These are phyloP conservation scores for Tetraneura akinire DNA, from an alignment of 1,140 invertebrate genomes.

Conservation along the genomic window DNA sequence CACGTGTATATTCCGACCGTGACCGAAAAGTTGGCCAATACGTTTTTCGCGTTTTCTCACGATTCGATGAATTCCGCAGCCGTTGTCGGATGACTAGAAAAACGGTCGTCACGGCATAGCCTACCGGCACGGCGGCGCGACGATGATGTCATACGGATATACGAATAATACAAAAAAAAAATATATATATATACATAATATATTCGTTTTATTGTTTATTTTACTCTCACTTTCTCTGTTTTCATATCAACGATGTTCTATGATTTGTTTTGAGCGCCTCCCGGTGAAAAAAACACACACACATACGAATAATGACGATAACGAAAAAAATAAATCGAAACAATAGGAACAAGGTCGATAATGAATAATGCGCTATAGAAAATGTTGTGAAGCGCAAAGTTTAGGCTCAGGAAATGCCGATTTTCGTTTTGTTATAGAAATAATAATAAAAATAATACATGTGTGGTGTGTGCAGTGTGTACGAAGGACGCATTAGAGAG, in stretches of 20 bases:
- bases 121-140: conserved; percentile 15
- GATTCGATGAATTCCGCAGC: conserved; percentile 15
- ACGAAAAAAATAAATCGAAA: neutral
- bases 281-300: conserved; percentile 11
- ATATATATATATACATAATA: neutral
- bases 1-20: neutral
- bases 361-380: neutral
- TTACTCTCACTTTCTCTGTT: neutral
- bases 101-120: neutral
- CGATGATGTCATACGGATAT: conserved; percentile 21
- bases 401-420: conserved; percentile 39
- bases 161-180: neutral
- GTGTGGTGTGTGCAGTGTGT: neutral
- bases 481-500: conserved; percentile 4
- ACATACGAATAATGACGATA: too few species aligned
- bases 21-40: neutral
- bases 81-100: neutral
- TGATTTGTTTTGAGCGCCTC: conserved; percentile 23
- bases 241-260: neutral
- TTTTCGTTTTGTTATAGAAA: conserved; percentile 24
- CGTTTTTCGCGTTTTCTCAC: conserved; percentile 1
- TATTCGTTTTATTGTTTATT: conserved; percentile 12
- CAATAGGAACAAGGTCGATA: conserved; percentile 43
- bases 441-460: too few species aligned
- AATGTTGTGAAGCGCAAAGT: neutral